Evolutionary conservation across 2,797 vertebrate species (phyloP), one percentile per base, ranked within the genome.

Genomic region (Hapalemur alaotrensis): DNA sequence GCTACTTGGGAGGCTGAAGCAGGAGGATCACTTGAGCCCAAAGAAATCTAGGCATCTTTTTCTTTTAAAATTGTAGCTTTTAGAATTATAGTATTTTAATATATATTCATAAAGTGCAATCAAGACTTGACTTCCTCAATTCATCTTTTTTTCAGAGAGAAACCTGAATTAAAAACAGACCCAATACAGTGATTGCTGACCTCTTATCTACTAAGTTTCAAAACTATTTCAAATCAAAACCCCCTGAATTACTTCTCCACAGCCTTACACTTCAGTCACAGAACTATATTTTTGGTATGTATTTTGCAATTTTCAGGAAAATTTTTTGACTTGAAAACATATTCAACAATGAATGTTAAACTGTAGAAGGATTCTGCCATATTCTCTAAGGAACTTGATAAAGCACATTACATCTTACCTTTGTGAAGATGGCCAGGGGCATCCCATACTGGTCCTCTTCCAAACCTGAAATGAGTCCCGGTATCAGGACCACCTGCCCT

Each of bases 391-490:
- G 90, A 43, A 35, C 32, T 84, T 67, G 79, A 5, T 46, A 91
- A 86, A 82, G 32, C 72, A 86, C 15, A 15, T 1, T 48, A 4
- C 25, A 17, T 38, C 89, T 98, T 98, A 99, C 99, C 99, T 99
- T 99, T 1, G 99, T 99, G 98, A 99, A 99, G 97, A 99, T 98
- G 96, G 99, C 99, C 89, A 99, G 98, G 0, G 99, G 99, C 98
- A 99, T 99, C 76, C 99, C 99, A 9, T 99, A 99, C 96, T 99
- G 99, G 94, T 99, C 99, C 98, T 99, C 99, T 95, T 99, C 99
- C 98, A 99, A 98, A 1, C 99, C 99, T 0, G 99, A 99, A 95
- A 99, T 98, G 70, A 99, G 98, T 1, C 99, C 99, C 70, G 99
- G 99, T 52, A 97, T 93, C 35, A 99, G 97, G 85, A 98, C 96